phyloP scores from a whole-genome alignment of 2,888 invertebrate genomes.

The Monopis laevigella region DNA sequence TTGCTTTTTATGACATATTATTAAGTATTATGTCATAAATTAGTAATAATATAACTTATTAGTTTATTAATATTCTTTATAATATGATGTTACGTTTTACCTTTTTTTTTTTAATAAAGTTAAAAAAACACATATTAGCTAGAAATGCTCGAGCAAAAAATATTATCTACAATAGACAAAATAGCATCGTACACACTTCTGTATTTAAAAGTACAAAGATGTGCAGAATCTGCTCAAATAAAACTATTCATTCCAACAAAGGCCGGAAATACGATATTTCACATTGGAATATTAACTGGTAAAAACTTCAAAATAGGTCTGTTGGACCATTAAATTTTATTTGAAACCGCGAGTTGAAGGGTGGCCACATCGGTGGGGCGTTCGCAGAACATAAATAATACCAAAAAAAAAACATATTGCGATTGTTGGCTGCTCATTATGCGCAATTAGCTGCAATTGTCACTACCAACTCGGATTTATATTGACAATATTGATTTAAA shows the following conservation, averaged over 20 bases:
- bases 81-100: too few relatives aligned
- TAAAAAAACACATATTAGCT: too few relatives aligned
- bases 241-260: constrained; percentile 22
- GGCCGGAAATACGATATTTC: constrained; percentile 55
- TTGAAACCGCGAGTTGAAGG: constrained; percentile 47
- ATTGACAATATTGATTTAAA: constrained; percentile 8
- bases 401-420: constrained; percentile 55
- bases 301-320: constrained; percentile 36
- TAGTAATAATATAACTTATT: too few relatives aligned
- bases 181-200: not conserved
- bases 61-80: too few relatives aligned
- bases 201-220: not conserved
- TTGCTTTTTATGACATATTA: too few relatives aligned
- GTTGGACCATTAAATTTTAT: constrained; percentile 62
- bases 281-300: constrained; percentile 29
- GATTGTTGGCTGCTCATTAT: constrained; percentile 59
- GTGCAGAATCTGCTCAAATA: not conserved
- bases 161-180: too few relatives aligned
- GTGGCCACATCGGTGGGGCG: constrained; percentile 45
- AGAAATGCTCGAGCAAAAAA: too few relatives aligned
- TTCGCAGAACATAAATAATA: constrained; percentile 54
- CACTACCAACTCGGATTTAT: constrained; percentile 33
- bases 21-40: too few relatives aligned
- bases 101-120: too few relatives aligned
- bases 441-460: constrained; percentile 67